Base-by-base conservation (phyloP, 2,797 vertebrate genomes). In the Melanotaenia pygmaea region DNA sequence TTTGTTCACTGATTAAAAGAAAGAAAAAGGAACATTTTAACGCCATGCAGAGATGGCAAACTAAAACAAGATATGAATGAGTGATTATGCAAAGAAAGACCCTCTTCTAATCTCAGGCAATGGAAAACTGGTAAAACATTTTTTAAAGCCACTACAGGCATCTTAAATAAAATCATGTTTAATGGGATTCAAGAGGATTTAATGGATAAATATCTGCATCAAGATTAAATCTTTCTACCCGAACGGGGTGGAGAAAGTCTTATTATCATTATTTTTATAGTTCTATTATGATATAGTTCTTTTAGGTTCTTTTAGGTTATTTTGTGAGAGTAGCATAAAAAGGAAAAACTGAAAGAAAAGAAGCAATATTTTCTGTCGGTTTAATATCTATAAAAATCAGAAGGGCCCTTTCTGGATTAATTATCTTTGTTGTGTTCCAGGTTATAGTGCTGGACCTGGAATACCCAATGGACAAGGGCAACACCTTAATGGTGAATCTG, bases 361-460 rank as follows among this genome's bases (percentile, higher is more conserved):
- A n/a, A 5, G 18, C 4, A 18, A 47, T 47, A 18, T 47, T 47
- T 47, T 8, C 6, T 47, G 37, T 40, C 11, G 14, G 38, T 47
- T 47, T 47, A n/a, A 20, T 47, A 20, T 20, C 20, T 20, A 18
- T 22, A n/a, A 51, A 53, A 24, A 40, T 14, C 4, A 5, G 14
- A 14, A 40, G 13, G 14, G 13, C 14, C 3, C 14, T 40, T 14
- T 40, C 13, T 4, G 14, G 38, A 14, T 40, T 40, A 38, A 40
- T 34, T 34, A 34, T 34, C 32, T 34, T 34, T 34, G 32, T 34
- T 34, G 32, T 68, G 28, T 59, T 84, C 34, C 60, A 93, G 92
- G 89, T 80, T 90, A 91, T 12, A 67, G 65, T 18, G 56, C 85
- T 57, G 57, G 58, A 16, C 66, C 70, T 47, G 82, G 82, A 64